A percentile compares a stretch with the other conserved stretches of the same genome.
These are phyloP conservation scores for Melanostoma scalare DNA, from an alignment of 2,888 invertebrate genomes.

Conservation along the genomic window DNA sequence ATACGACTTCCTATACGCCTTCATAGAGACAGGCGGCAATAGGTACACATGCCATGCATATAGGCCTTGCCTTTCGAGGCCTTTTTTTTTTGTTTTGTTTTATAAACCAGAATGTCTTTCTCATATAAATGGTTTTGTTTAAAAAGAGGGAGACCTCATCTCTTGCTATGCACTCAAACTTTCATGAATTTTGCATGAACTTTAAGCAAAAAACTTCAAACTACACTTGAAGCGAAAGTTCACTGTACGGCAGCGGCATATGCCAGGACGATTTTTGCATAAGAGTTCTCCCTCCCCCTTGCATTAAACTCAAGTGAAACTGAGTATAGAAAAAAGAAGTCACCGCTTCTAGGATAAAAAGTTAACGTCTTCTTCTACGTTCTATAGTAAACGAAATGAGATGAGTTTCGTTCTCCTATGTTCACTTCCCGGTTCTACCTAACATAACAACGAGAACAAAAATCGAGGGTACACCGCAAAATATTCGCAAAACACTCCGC, in stretches of 20 bases:
- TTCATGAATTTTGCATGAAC: slow-evolving; percentile 71
- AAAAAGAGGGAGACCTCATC: slow-evolving; percentile 4
- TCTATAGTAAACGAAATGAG: slow-evolving; percentile 12
- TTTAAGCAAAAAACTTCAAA: slow-evolving; percentile 61
- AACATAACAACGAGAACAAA: background rate
- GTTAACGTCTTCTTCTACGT: slow-evolving; percentile 36
- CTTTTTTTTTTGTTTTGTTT: slow-evolving; percentile 29
- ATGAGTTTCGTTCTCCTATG: slow-evolving; percentile 42
- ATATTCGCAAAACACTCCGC: slow-evolving; percentile 61
- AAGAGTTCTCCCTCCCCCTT: slow-evolving; percentile 50
- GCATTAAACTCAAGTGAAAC: slow-evolving; percentile 53
- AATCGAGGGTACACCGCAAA: slow-evolving; percentile 47
- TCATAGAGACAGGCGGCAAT: too few species aligned
- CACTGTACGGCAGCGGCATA: slow-evolving; percentile 70
- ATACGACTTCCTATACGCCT: slow-evolving; percentile 4
- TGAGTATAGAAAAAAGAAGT: slow-evolving; percentile 11
- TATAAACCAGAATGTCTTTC: slow-evolving; percentile 15
- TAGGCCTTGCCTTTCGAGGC: slow-evolving; percentile 12
- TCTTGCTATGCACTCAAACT: slow-evolving; percentile 48
- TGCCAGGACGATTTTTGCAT: slow-evolving; percentile 67
- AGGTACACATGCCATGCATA: too few species aligned
- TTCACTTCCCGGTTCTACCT: slow-evolving; percentile 52
- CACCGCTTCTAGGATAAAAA: slow-evolving; percentile 7
- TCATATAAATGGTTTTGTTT: slow-evolving; percentile 8
- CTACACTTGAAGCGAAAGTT: slow-evolving; percentile 62